Percentiles rank a stretch among this genome's conserved stretches.
phyloP scores from a whole-genome alignment of 2,888 invertebrate species.

The Schizotus pectinicornis region DNA sequence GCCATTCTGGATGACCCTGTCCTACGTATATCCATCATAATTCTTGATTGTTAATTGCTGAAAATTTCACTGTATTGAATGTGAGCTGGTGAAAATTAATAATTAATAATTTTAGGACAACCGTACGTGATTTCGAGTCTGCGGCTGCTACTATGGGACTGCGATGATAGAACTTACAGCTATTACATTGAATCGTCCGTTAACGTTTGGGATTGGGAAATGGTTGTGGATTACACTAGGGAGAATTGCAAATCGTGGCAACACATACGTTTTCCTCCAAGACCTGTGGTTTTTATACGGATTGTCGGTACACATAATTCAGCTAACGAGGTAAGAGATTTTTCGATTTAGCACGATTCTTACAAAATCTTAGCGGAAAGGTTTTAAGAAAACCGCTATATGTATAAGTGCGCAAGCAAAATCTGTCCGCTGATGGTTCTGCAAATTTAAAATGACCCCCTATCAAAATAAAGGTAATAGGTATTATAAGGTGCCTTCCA shows the following conservation, averaged over 20 bases:
- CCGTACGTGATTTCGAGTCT: slow-evolving; percentile 92
- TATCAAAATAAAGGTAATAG: no score
- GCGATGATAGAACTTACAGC: slow-evolving; percentile 92
- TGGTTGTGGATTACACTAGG: slow-evolving; percentile 85
- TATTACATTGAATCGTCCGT: slow-evolving; percentile 95
- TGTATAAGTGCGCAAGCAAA: no score
- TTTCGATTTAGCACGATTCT: neutral
- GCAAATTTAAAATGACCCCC: no score
- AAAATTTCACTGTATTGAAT: no score
- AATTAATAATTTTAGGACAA: slow-evolving; percentile 64
- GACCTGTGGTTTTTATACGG: slow-evolving; percentile 90
- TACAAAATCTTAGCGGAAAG: no score
- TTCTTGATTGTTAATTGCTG: slow-evolving; percentile 4
- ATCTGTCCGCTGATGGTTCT: no score
- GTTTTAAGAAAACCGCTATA: no score
- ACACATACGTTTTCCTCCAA: slow-evolving; percentile 79
- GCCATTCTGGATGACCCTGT: no score
- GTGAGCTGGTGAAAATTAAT: slow-evolving; percentile 1
- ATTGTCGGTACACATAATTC: slow-evolving; percentile 97
- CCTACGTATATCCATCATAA: no score
- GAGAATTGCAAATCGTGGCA: slow-evolving; percentile 96
- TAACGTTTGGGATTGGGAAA: slow-evolving; percentile 91
- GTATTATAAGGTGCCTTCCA: no score
- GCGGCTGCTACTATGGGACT: slow-evolving; percentile 95
- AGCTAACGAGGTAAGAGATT: slow-evolving; percentile 82